Base-by-base conservation (phyloP, 2,888 invertebrate species). In the Dryobotodes eremita region DNA sequence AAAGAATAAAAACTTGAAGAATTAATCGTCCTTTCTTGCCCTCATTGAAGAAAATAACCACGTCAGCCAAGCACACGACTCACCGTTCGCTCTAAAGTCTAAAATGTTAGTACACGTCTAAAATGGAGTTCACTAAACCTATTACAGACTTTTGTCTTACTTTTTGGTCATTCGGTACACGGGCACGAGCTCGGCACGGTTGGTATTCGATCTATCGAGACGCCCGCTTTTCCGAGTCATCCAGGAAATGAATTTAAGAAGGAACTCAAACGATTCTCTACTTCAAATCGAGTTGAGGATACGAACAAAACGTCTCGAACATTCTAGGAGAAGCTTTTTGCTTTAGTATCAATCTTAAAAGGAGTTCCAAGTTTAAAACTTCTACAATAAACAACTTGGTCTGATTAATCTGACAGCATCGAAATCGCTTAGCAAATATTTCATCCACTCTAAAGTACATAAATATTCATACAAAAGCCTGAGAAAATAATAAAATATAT, bases 241-340 rank as follows among this genome's bases (percentile, higher is more conserved):
- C 88, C 90, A 88, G 91, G 91, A 92, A 93, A 92, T 91, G 90
- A 92, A 91, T 91, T 92, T 92, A 90, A 89, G 89, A 84, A 88
- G 79, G 77, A 88, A 85, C 86, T 89, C 80, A 69, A 82, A 80
- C 86, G 82, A 77, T 81, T 77, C 77, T 83, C 65, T 70, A 71
- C 82, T 88, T 76, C 48, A 75, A 88, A 86, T 84, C 57, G 82
- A 89, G 80, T 88, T 86, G 20, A 83, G 68, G 23, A 65, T 48
- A 70, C 62, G 76, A 83, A 82, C 75, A 76, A 80, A 82, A 77
- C 78, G 42, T 75, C 69, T 80, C 46, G 64, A 84, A 59, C n/a
- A 74, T 78, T 82, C 46, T 57, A 78, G 66, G 62, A 75, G 86
- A 74, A 75, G 23, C 76, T 78, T 80, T 77, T 83, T 78, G 59